Percentiles rank a stretch among this genome's conserved stretches.
phyloP scores from a whole-genome alignment of 2,888 invertebrate genomes.

The Helleia helle region DNA sequence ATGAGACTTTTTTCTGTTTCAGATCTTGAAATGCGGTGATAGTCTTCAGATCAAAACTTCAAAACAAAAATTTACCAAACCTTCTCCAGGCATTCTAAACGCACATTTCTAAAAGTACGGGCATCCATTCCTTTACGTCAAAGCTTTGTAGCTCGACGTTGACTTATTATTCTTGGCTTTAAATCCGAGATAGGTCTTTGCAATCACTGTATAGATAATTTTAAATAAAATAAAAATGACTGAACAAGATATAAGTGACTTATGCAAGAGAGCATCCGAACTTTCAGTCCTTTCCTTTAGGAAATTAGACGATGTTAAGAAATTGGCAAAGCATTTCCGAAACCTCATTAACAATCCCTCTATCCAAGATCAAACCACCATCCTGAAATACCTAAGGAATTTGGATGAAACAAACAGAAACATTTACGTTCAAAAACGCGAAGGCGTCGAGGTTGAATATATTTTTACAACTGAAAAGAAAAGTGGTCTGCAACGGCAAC shows the following conservation, averaged over 20 bases:
- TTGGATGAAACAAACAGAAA: conserved; percentile 46
- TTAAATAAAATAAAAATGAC: conserved; percentile 25
- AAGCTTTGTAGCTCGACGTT: conserved; percentile 18
- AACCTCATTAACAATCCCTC: conserved; percentile 47
- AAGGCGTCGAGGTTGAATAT: conserved; percentile 58
- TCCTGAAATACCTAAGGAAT: conserved; percentile 42
- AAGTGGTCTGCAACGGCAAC: conserved; percentile 53
- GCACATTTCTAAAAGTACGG: conserved; percentile 32
- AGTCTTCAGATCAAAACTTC: conserved; percentile 33
- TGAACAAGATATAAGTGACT: conserved; percentile 33
- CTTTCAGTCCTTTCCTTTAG: conserved; percentile 54
- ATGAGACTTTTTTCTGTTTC: conserved; percentile 26
- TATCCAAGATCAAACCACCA: conserved; percentile 37
- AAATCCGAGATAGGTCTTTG: conserved; percentile 33
- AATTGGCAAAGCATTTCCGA: conserved; percentile 49
- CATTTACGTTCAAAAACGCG: conserved; percentile 48
- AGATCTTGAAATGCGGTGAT: conserved; percentile 71
- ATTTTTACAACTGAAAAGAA: conserved; percentile 66
- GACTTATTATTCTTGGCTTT: conserved; percentile 29
- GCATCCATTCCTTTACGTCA: conserved; percentile 24
- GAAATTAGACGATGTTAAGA: conserved; percentile 51
- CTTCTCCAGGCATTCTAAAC: conserved; percentile 21
- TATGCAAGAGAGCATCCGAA: conserved; percentile 37
- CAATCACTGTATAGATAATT: conserved; percentile 33
- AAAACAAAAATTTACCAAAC: conserved; percentile 25